phyloP scores from a whole-genome alignment of 2,113 vertebrate species.

The Riparia riparia region DNA sequence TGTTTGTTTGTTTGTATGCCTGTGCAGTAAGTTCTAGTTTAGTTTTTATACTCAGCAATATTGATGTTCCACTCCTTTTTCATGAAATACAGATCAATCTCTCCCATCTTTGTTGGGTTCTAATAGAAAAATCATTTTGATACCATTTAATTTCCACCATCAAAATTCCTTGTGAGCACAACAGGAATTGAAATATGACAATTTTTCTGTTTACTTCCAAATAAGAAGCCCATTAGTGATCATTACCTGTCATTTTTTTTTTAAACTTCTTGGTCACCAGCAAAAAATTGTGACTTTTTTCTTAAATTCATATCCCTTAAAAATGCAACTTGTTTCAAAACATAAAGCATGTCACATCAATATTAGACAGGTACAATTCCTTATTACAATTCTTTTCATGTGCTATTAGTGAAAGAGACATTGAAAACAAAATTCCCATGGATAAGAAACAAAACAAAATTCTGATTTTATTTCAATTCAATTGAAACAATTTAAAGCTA shows the following conservation, averaged over 20 bases:
- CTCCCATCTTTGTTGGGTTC: not conserved
- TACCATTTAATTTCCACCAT: not conserved
- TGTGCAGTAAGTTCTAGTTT: not conserved
- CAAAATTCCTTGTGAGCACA: not conserved
- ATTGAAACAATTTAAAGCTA: not conserved
- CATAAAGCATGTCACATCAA: not conserved
- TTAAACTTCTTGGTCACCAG: not conserved
- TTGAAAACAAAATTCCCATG: not conserved
- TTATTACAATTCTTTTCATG: not conserved
- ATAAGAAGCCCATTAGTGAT: not conserved
- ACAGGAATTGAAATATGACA: not conserved
- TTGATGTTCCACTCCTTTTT: not conserved
- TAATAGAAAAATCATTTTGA: not conserved
- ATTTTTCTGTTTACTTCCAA: not conserved
- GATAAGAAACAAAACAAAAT: not conserved
- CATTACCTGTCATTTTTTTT: not conserved
- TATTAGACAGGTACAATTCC: not conserved
- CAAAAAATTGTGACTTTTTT: not conserved
- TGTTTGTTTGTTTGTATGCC: not conserved
- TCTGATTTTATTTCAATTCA: not conserved
- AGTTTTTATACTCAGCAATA: not conserved
- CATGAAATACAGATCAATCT: not conserved
- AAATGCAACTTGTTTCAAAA: not conserved
- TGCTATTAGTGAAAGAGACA: not conserved
- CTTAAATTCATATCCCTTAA: not conserved